phyloP scores from a whole-genome alignment of 1,140 invertebrate species.

The Drosophila guanche region DNA sequence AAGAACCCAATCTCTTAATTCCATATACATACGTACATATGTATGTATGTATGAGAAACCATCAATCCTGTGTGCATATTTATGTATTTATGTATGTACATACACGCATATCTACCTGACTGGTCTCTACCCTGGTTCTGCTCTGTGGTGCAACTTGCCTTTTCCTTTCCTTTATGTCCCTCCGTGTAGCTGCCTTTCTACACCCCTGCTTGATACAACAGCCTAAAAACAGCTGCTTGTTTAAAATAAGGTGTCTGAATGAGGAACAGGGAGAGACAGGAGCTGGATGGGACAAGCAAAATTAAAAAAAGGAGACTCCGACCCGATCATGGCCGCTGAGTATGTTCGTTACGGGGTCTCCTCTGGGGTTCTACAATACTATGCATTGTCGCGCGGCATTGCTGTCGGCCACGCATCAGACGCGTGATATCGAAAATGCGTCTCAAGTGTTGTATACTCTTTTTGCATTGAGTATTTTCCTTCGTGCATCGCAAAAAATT shows the following conservation, averaged over 20 bases:
- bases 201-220: slow-evolving; percentile 11
- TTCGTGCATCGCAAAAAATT: slow-evolving; percentile 11
- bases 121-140: too few relatives aligned
- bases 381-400: slow-evolving; percentile 8
- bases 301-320: slow-evolving; percentile 25
- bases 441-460: slow-evolving; percentile 15
- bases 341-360: slow-evolving; percentile 1
- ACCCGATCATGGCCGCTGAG: slow-evolving; percentile 23
- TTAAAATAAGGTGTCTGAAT: neutral
- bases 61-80: too few relatives aligned
- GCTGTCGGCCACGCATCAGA: slow-evolving; percentile 33
- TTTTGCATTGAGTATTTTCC: slow-evolving; percentile 4
- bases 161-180: neutral
- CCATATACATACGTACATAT: too few relatives aligned
- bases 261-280: neutral
- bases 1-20: too few relatives aligned
- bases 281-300: neutral
- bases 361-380: slow-evolving; percentile 19
- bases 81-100: too few relatives aligned
- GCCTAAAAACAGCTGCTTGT: slow-evolving; percentile 22
- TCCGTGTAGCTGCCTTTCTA: neutral
- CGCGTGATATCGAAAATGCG: slow-evolving; percentile 50
- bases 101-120: slow-evolving; percentile 2
- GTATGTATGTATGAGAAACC: too few relatives aligned
- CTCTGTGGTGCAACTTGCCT: slow-evolving; percentile 4